Percentiles rank a stretch among this genome's conserved stretches.
Evolutionary conservation across 2,113 vertebrate genomes (phyloP).

Genomic region (Halichoerus grypus): DNA sequence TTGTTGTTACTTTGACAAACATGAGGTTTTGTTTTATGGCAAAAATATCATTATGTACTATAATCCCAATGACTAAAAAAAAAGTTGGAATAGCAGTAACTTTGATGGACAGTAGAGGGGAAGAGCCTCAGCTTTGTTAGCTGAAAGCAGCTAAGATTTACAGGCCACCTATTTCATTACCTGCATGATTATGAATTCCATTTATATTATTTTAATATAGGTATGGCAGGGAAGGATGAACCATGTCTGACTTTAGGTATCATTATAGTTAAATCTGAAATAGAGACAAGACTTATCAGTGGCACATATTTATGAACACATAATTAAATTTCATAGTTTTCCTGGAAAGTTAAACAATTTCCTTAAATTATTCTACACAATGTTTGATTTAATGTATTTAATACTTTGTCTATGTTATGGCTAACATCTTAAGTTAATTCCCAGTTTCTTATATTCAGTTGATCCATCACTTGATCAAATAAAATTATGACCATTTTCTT

Average conservation of each 20-base stretch:
- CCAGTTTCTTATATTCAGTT: background rate
- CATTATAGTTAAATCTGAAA: too few species aligned
- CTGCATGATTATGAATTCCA: too few species aligned
- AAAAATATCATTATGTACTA: background rate
- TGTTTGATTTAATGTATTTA: background rate
- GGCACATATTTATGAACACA: too few species aligned
- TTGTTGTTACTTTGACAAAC: background rate
- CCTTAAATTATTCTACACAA: background rate
- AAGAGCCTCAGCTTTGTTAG: background rate
- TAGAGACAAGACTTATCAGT: too few species aligned
- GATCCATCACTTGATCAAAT: background rate
- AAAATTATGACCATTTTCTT: background rate
- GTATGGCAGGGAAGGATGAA: too few species aligned
- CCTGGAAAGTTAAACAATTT: background rate
- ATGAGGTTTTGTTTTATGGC: constrained; percentile 32
- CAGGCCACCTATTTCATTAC: too few species aligned
- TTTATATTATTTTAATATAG: too few species aligned
- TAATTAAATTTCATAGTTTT: too few species aligned
- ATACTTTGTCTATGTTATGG: background rate
- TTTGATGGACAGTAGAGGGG: background rate
- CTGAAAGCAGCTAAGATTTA: background rate
- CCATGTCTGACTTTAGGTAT: too few species aligned
- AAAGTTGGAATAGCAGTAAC: background rate
- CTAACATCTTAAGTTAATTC: background rate
- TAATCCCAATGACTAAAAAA: background rate